Conservation (phyloP, 1,140 invertebrate genomes). For the Zaprionus ghesquierei region DNA sequence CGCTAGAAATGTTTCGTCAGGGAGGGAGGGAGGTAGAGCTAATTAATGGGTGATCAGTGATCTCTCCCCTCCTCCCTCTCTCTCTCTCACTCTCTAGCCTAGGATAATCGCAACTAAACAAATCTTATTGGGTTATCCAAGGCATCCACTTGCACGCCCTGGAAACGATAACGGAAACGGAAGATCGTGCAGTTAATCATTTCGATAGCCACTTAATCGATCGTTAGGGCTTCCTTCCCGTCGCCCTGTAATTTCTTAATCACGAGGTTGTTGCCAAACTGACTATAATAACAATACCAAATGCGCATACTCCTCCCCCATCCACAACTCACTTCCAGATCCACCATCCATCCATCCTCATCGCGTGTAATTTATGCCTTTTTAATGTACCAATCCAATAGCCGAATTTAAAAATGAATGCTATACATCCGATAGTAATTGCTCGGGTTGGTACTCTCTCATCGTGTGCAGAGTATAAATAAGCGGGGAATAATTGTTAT, state of each 20-base stretch:
- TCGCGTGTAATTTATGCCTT: conserved; percentile 49
- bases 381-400: conserved; percentile 44
- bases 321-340: conserved; percentile 43
- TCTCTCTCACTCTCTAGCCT: background rate
- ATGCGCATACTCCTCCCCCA: conserved; percentile 35
- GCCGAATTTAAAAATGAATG: conserved; percentile 3
- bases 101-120: too few relatives aligned
- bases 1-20: background rate
- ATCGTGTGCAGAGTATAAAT: background rate
- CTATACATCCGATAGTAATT: background rate
- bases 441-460: background rate
- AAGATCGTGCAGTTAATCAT: background rate
- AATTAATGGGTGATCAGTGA: background rate
- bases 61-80: background rate
- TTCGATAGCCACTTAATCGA: background rate
- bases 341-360: conserved; percentile 9
- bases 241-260: background rate
- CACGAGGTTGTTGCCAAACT: background rate
- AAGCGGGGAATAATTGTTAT: background rate
- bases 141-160: too few relatives aligned
- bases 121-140: too few relatives aligned
- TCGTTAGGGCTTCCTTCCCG: background rate
- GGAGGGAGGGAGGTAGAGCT: background rate
- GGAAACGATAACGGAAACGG: background rate
- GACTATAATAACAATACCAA: background rate